phyloP scores from a whole-genome alignment of 1,140 invertebrate species.

The Melitaea cinxia region DNA sequence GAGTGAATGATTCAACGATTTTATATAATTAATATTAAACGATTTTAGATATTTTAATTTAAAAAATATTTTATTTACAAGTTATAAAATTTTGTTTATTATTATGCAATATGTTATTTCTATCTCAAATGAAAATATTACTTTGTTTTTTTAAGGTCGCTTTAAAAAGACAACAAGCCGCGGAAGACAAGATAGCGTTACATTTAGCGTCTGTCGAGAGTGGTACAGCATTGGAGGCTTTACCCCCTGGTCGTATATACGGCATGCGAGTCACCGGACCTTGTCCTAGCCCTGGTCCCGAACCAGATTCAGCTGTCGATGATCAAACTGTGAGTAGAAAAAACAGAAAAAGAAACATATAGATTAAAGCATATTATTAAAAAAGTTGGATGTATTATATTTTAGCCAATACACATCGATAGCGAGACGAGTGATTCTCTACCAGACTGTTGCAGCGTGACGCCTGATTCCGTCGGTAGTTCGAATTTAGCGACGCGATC shows the following conservation, averaged over 20 bases:
- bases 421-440: slow-evolving; percentile 74
- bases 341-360: background rate
- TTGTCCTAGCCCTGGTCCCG: slow-evolving; percentile 67
- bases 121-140: no score
- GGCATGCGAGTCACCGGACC: slow-evolving; percentile 90
- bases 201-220: slow-evolving; percentile 94
- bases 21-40: no score
- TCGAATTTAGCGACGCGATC: slow-evolving; percentile 29
- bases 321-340: slow-evolving; percentile 60
- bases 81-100: no score
- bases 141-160: slow-evolving; percentile 88
- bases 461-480: slow-evolving; percentile 56
- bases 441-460: slow-evolving; percentile 64
- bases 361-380: no score
- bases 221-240: slow-evolving; percentile 89
- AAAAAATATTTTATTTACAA: no score
- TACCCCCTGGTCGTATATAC: slow-evolving; percentile 96
- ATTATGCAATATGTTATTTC: no score
- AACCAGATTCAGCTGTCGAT: slow-evolving; percentile 63
- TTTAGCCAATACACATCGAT: slow-evolving; percentile 73
- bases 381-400: slow-evolving; percentile 22
- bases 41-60: no score
- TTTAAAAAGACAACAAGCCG: slow-evolving; percentile 97
- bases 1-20: no score
- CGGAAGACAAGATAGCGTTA: slow-evolving; percentile 97